Evolutionary conservation across 1,140 invertebrate species (phyloP).

Genomic region (Phthorimaea operculella): DNA sequence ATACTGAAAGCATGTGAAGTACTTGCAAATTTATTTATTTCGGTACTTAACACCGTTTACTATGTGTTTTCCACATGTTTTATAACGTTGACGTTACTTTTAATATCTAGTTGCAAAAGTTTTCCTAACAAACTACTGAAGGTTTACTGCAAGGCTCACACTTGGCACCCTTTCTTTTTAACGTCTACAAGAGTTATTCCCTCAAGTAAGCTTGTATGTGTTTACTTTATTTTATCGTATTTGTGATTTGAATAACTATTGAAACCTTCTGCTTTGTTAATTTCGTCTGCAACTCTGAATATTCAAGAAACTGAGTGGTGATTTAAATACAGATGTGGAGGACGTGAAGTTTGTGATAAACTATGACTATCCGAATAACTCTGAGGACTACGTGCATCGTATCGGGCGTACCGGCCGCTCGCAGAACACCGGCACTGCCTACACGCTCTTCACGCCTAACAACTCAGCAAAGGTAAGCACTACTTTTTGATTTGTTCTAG

Average conservation of each 20-base stretch:
- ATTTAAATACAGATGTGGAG: conserved; percentile 77
- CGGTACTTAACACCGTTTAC: no score
- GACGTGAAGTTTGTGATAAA: conserved; percentile 95
- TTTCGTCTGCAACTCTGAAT: no score
- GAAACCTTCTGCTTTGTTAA: background rate
- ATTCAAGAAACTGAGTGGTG: background rate
- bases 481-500: no score
- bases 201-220: conserved; percentile 9
- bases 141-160: no score
- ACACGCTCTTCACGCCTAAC: conserved; percentile 86
- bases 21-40: no score
- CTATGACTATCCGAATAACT: conserved; percentile 90
- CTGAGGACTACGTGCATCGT: conserved; percentile 92
- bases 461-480: conserved; percentile 78
- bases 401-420: conserved; percentile 90
- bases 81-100: no score
- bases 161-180: no score
- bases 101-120: no score
- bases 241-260: background rate
- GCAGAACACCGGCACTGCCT: conserved; percentile 86
- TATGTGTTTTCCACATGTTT: no score
- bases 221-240: no score
- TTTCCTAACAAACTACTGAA: no score
- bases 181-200: conserved; percentile 5
- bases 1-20: no score